Base-by-base conservation (phyloP, 2,888 invertebrate species). In the Andrena chrysosceles region DNA sequence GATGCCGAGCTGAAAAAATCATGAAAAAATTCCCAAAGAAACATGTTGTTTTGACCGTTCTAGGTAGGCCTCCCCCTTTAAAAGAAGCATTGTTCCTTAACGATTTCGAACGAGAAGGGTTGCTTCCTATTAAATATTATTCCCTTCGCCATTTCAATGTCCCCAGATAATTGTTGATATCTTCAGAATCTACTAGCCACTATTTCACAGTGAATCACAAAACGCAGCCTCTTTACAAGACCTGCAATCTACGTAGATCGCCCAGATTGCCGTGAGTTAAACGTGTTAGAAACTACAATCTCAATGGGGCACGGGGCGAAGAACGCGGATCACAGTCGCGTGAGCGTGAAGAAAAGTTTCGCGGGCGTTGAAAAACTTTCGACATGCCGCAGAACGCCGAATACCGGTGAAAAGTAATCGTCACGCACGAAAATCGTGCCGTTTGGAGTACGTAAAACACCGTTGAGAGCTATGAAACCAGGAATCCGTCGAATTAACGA, bases 291-390 rank as follows among this genome's bases (percentile, higher is more conserved):
- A 59, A 66, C 67, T 42, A 59, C 52, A 60, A 66, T 74, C 54
- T 69, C 35, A 56, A n/a, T 54, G 31, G 73, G 33, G 63, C 67
- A 52, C 67, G 29, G 3, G 42, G 16, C 48, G 16, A 10, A 62
- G n/a, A 49, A 56, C 49, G 23, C 59, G 54, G 62, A 75, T 69
- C 76, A 33, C n/a, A 49, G 10, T 86, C 69, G 87, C 85, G 79
- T 81, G 83, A 81, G 85, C 64, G 78, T 74, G 71, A 74, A 60
- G 62, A 69, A 73, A 87, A 87, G 83, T 87, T 87, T 74, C 49
- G 68, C 63, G 67, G 70, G 71, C 67, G 81, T 75, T 85, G 63
- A 87, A 79, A 82, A 87, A 87, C 79, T 87, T 87, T 81, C 54
- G 63, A 81, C 85, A 81, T 77, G 79, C 77, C 70, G 81, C 78